Conservation (phyloP, 37 sponge, comb jelly and placozoan genomes). For the Beroe ovata region DNA sequence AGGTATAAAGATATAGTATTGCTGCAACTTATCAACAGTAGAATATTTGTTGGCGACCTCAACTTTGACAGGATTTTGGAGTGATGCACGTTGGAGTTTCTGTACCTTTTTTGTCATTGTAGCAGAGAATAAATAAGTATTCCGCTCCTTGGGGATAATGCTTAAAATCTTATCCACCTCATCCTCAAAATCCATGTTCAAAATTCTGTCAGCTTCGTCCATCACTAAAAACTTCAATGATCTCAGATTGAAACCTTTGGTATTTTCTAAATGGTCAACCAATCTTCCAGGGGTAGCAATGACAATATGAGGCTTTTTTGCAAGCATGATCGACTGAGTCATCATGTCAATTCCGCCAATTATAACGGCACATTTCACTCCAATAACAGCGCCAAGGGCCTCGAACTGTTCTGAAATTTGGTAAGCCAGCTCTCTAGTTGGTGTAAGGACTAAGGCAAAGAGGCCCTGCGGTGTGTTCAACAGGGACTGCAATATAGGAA, state of each 20-base stretch:
- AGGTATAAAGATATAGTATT: constrained; percentile 94
- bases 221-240: constrained; percentile 88
- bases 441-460: constrained; percentile 96
- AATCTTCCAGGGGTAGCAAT: constrained; percentile 97
- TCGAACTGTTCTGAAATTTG: constrained; percentile 97
- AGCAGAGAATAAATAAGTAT: constrained; percentile 93
- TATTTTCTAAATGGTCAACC: constrained; percentile 97
- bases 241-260: constrained; percentile 92
- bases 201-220: constrained; percentile 98
- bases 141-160: constrained; percentile 83
- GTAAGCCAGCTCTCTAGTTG: constrained; percentile 96
- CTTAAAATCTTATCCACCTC: constrained; percentile 97
- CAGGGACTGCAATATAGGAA: constrained; percentile 91
- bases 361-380: constrained; percentile 92
- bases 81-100: constrained; percentile 94
- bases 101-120: constrained; percentile 99
- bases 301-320: constrained; percentile 94
- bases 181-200: constrained; percentile 98
- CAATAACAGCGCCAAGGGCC: constrained; percentile 83
- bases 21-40: constrained; percentile 95
- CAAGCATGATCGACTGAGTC: constrained; percentile 89
- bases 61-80: constrained; percentile 89
- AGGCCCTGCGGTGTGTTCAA: constrained; percentile 83
- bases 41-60: constrained; percentile 96
- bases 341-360: constrained; percentile 98